phyloP scores from a whole-genome alignment of 2,113 vertebrate genomes.

The Dinomys branickii region DNA sequence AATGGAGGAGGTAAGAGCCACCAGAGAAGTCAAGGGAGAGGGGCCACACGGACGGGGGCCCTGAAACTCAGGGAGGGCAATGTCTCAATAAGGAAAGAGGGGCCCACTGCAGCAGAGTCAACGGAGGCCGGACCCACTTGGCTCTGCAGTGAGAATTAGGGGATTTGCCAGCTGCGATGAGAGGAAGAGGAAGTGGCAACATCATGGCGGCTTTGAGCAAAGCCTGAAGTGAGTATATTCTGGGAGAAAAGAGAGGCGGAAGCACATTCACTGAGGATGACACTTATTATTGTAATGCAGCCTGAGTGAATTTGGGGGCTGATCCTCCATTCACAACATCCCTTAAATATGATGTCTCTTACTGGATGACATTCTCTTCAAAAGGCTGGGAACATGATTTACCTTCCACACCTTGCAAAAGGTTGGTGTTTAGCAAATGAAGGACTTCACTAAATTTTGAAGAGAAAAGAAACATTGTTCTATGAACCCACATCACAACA shows the following conservation, averaged over 20 bases:
- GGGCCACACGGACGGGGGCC: background rate
- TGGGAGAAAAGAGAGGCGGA: background rate
- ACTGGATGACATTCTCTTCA: background rate
- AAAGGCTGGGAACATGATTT: background rate
- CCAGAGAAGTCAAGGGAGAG: background rate
- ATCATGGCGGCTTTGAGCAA: background rate
- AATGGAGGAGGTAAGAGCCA: too few species aligned
- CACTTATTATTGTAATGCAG: background rate
- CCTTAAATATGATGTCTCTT: background rate
- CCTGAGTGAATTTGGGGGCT: background rate
- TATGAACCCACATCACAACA: background rate
- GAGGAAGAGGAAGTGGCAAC: accelerated
- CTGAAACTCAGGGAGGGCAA: background rate
- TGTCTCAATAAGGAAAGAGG: background rate
- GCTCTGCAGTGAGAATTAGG: accelerated
- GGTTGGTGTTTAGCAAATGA: background rate
- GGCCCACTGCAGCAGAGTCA: accelerated
- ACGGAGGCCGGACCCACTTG: accelerated
- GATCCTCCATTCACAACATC: accelerated
- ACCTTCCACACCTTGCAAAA: background rate
- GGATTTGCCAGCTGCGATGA: background rate
- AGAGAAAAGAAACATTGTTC: background rate
- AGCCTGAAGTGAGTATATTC: background rate
- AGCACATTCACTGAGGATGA: background rate
- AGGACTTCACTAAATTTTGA: background rate